Evolutionary conservation across 2,797 vertebrate species (phyloP).

Genomic region (Denticeps clupeoides): DNA sequence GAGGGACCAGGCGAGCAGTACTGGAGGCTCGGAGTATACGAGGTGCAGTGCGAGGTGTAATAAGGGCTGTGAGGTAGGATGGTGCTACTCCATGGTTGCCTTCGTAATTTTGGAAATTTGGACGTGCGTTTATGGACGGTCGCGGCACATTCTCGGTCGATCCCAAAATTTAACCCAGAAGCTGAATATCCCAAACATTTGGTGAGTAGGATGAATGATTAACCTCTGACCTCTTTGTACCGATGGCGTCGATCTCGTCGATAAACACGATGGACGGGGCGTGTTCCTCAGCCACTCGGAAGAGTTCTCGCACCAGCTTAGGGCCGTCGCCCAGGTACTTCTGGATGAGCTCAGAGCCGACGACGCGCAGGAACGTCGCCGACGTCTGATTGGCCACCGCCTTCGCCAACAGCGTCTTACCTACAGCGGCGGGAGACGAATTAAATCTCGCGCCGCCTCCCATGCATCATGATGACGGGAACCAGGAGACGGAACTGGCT

Average conservation of each 20-base stretch:
- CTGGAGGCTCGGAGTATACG: too few species aligned
- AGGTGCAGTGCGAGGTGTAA: too few species aligned
- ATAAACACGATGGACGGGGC: conserved; percentile 94
- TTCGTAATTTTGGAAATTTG: too few species aligned
- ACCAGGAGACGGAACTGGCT: background rate
- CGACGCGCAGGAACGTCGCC: conserved; percentile 87
- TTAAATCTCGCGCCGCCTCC: background rate
- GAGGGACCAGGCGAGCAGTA: too few species aligned
- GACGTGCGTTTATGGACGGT: too few species aligned
- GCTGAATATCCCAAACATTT: too few species aligned
- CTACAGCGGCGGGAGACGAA: too few species aligned
- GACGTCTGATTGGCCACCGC: conserved; percentile 97
- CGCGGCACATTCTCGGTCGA: too few species aligned
- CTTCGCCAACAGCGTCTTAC: conserved; percentile 91
- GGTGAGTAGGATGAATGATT: too few species aligned
- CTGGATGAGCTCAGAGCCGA: conserved; percentile 93
- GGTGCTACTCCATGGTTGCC: too few species aligned
- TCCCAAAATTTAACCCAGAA: too few species aligned
- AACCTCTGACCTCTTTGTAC: conserved; percentile 76
- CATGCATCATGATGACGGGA: background rate
- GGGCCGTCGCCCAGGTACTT: conserved; percentile 91
- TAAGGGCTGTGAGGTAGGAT: too few species aligned
- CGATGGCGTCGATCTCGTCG: conserved; percentile 92
- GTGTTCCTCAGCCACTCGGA: conserved; percentile 87
- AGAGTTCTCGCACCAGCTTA: conserved; percentile 86